Evolutionary conservation across 2,888 invertebrate genomes (phyloP), one percentile per base, ranked within the genome.

Genomic region (Papilio gigon): DNA sequence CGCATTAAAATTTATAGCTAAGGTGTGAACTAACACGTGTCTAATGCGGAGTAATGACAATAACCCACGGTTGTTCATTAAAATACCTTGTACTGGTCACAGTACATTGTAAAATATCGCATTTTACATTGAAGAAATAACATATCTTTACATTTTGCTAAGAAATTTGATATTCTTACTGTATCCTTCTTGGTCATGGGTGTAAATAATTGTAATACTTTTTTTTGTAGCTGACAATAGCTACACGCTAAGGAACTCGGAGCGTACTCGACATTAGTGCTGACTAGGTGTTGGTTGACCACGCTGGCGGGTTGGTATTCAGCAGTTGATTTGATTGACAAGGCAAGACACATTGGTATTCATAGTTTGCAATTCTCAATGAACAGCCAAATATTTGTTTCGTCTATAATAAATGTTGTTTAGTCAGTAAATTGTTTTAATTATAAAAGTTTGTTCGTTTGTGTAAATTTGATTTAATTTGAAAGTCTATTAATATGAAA

Each of bases 31-130:
- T 17, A 40, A 59, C 47, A 37, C 68, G 68, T 68, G 68, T 64
- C 50, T 59, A 64, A 64, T 68, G 47, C 44, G 63, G 30, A 37
- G 58, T 37, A 63, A 68, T 68, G 25, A 58, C 44, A 67, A 47
- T 68, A 37, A 59, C 37, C 44, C 47, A 47, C 37, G 68, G 68
- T 64, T 56, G 58, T 25, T 17, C 17, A 58, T 58, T 68, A 27
- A 44, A 63, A 56, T 68, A 25, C 4, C 17, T 20, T 30, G 53
- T 30, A 30, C 30, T 30, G 6, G 1, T 6, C n/a, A n/a, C n/a
- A n/a, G 22, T 53, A 53, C 27, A n/a, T n/a, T n/a, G n/a, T 53
- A n/a, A n/a, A 53, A 53, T 53, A 27, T 27, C 8, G 27, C 8
- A 4, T 50, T 50, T 27, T 50, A n/a, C 27, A 3, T n/a, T 22